Percentiles rank a stretch among this genome's conserved stretches.
These are phyloP conservation scores for cattle (Bos taurus) DNA, from an alignment of 2,113 vertebrate species.

Conservation along the genomic window ARS-UCD2.0 NC_037328.1:58903001-58903500, in stretches of 20 bases:
- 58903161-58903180: not conserved
- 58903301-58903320: not conserved
- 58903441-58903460: not conserved
- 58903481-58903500: not conserved
- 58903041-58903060: not conserved
- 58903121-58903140: not conserved
- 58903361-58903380: not conserved
- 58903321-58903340: not conserved
- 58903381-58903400: not conserved
- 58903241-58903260: not conserved
- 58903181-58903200: not conserved
- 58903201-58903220: not conserved
- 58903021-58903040: conserved; percentile 19
- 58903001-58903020: conserved; percentile 3
- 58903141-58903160: not conserved
- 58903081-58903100: not conserved
- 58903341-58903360: not conserved
- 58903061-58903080: not conserved
- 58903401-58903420: not conserved
- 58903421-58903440: not conserved
- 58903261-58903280: not conserved
- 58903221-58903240: not conserved
- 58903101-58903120: not conserved
- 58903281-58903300: not conserved
- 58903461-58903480: not conserved